These are phyloP conservation scores for Helleia helle DNA, from an alignment of 2,888 invertebrate genomes.

Conservation along the genomic window DNA sequence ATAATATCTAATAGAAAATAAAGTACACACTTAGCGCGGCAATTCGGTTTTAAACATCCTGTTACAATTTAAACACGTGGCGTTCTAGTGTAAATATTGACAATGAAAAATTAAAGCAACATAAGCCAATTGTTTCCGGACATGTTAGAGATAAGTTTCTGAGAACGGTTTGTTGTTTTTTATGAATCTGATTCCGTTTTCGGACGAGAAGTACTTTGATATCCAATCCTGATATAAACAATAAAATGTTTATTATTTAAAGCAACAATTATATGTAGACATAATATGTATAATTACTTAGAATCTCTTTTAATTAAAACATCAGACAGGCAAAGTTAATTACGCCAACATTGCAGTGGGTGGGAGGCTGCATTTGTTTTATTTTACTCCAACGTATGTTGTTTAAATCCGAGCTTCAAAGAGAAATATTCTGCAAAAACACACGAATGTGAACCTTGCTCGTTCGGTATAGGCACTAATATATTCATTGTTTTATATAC, in stretches of 20 bases:
- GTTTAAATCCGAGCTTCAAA: conserved; percentile 42
- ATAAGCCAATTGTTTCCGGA: conserved; percentile 48
- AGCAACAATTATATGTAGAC: background rate
- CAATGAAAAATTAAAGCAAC: conserved; percentile 40
- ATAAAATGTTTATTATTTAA: background rate
- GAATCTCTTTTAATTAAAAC: conserved; percentile 46
- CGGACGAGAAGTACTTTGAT: background rate
- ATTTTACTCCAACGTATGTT: conserved; percentile 46
- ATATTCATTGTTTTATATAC: background rate
- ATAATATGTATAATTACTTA: background rate
- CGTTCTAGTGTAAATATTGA: conserved; percentile 54
- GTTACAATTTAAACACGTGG: conserved; percentile 59
- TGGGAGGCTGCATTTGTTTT: conserved; percentile 50
- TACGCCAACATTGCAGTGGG: conserved; percentile 43
- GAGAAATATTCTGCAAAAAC: conserved; percentile 34
- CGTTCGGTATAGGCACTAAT: background rate
- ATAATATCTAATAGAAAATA: conserved; percentile 62
- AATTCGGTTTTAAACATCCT: conserved; percentile 65
- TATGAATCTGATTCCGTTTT: conserved; percentile 2
- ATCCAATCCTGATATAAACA: background rate
- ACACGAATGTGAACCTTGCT: conserved; percentile 5
- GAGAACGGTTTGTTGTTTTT: conserved; percentile 10
- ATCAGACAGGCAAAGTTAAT: conserved; percentile 46
- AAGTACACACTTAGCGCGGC: conserved; percentile 51
- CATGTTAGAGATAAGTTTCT: conserved; percentile 19